Evolutionary conservation across 64 coral and sea anemone genomes (phyloP).

Genomic region (Montipora capricornis): DNA sequence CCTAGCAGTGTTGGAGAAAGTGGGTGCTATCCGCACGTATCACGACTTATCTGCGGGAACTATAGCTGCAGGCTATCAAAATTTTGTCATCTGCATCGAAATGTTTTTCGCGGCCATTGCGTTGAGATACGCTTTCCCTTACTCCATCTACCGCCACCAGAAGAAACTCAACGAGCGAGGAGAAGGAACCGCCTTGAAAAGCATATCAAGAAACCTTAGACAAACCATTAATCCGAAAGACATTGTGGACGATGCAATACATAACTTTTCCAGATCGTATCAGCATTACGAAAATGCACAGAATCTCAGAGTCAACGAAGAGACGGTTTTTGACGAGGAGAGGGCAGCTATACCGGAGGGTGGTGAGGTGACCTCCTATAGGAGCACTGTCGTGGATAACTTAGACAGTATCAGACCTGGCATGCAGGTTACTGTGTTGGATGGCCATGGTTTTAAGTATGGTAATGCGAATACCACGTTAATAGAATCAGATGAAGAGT

Average conservation of each 20-base stretch:
- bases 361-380: conserved; percentile 62
- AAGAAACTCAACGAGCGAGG: conserved; percentile 87
- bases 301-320: conserved; percentile 74
- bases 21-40: conserved; percentile 87
- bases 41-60: conserved; percentile 92
- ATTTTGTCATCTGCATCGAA: conserved; percentile 98
- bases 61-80: conserved; percentile 93
- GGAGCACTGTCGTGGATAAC: conserved; percentile 67
- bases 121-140: conserved; percentile 90
- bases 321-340: conserved; percentile 64
- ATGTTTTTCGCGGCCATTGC: conserved; percentile 99
- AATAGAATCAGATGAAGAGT: conserved; percentile 92
- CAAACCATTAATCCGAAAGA: conserved; percentile 99
- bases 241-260: conserved; percentile 96
- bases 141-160: conserved; percentile 87
- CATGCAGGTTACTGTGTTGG: conserved; percentile 89
- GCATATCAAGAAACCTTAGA: conserved; percentile 94
- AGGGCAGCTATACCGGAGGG: conserved; percentile 20
- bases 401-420: conserved; percentile 81
- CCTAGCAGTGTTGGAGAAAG: conserved; percentile 87
- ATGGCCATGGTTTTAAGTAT: conserved; percentile 52
- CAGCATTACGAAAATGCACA: conserved; percentile 95
- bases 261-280: conserved; percentile 97
- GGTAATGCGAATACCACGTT: conserved; percentile 80
- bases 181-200: conserved; percentile 92